Conservation (phyloP, 2,888 invertebrate genomes). For the Ischnura elegans region DNA sequence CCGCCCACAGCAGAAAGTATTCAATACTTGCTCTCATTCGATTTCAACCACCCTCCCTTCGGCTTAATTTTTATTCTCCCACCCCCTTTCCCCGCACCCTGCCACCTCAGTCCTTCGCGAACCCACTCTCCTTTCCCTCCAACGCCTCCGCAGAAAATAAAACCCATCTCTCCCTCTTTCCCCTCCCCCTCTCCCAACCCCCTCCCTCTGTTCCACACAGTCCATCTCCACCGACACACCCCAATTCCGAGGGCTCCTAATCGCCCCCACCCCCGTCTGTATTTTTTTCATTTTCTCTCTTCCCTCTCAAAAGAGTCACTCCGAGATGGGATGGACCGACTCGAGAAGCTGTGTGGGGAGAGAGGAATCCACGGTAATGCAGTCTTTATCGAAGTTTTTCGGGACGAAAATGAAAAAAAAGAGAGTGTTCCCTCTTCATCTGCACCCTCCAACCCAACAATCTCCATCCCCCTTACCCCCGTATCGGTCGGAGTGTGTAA, state of each 20-base stretch:
- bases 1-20: not conserved
- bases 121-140: not conserved
- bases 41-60: not conserved
- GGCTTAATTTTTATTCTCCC: not conserved
- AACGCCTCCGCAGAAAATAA: not conserved
- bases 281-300: not conserved
- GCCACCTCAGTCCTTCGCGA: not conserved
- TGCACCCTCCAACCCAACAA: not conserved
- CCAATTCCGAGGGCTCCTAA: not conserved
- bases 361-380: not conserved
- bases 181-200: not conserved
- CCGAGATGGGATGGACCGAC: too few relatives aligned
- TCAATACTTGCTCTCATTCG: conserved; percentile 17
- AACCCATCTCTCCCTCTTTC: not conserved
- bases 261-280: not conserved
- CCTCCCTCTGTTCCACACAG: too few relatives aligned
- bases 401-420: not conserved
- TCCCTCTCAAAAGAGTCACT: not conserved
- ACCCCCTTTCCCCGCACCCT: not conserved
- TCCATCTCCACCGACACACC: not conserved
- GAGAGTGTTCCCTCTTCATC: conserved; percentile 18
- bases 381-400: conserved; percentile 16
- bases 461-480: not conserved
- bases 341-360: too few relatives aligned
- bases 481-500: not conserved